Base-by-base conservation (phyloP, 2,888 invertebrate species). In the Halictus quadricinctus region DNA sequence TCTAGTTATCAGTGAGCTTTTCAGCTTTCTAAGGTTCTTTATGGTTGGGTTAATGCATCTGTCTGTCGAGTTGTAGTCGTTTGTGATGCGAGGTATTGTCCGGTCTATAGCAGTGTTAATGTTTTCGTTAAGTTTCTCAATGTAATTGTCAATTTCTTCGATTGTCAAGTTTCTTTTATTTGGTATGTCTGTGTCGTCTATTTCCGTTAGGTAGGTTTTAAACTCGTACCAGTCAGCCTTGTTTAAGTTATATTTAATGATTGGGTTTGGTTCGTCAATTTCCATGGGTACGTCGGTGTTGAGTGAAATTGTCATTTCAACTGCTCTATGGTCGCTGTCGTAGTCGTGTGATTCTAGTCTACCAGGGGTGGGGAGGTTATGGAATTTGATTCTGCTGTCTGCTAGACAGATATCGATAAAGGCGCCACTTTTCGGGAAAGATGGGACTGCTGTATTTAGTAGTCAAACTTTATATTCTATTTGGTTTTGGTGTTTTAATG, bases 291-390 rank as follows among this genome's bases (percentile, higher is more conserved):
- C 5, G 48, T 72, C 58, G 7, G 25, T 12, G 1, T 50, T 3
- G 4, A 74, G 48, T 0, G 77, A 54, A 1, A 73, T 29, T 15
- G n/a, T 18, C n/a, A 74, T 54, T 25, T 21, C 6, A 0, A 66
- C 43, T 0, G 78, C 81, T 54, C 73, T 21, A n/a, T 81, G 78
- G 36, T 81, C 78, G 18, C 77, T 77, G n/a, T 78, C 81, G n/a
- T 73, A 73, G 0, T 60, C 18, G 6, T 64, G 18, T 15, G 60
- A 76, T 1, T 66, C 2, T 1, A 76, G 8, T 25, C 12, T 2
- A 1, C 43, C 21, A 1, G 70, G n/a, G 12, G 6, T 3, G 1
- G 70, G 69, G 46, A 10, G 12, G 21, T 54, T 25, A 5, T 73
- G 72, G 1, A 73, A 73, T 70, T 70, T 43, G 0, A 70, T 70